These are phyloP conservation scores for Drosophila ananassae DNA, from an alignment of 1,140 invertebrate genomes.

Conservation along the genomic window DNA sequence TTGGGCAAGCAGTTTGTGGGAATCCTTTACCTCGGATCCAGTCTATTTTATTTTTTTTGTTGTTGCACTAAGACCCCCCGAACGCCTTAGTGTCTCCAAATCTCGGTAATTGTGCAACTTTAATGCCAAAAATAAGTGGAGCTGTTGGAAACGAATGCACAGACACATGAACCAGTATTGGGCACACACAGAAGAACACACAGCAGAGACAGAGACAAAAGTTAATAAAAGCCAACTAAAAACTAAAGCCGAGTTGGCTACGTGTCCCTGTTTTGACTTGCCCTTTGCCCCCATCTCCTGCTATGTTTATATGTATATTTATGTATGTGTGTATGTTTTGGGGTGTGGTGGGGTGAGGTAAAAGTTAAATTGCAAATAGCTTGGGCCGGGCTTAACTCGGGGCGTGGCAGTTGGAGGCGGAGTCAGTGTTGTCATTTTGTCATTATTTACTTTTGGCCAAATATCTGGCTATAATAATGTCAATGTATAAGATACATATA, in stretches of 20 bases:
- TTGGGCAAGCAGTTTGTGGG: constrained; percentile 47
- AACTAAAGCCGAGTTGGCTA: constrained; percentile 72
- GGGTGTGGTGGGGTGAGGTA: constrained; percentile 24
- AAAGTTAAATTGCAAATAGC: constrained; percentile 81
- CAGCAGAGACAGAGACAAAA: constrained; percentile 55
- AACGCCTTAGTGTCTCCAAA: constrained; percentile 62
- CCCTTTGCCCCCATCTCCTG: constrained; percentile 24
- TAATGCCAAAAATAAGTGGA: constrained; percentile 72
- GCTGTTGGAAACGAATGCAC: constrained; percentile 33
- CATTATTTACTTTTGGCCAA: constrained; percentile 3
- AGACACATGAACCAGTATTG: constrained; percentile 11
- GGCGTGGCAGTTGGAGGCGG: constrained; percentile 8
- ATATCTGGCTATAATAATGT: not conserved
- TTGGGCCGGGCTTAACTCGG: constrained; percentile 52
- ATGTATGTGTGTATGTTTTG: constrained; percentile 4
- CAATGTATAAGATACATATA: too few relatives aligned
- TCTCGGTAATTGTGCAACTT: constrained; percentile 78
- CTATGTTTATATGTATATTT: constrained; percentile 18
- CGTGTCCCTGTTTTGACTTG: constrained; percentile 64
- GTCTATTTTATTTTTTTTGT: not conserved
- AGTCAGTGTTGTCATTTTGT: not conserved
- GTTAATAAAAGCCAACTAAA: constrained; percentile 81
- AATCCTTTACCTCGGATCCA: not conserved
- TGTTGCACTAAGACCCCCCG: constrained; percentile 1
- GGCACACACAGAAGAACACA: constrained; percentile 23